These are phyloP conservation scores for Tylochromis polylepis DNA, from an alignment of 2,113 vertebrate species.

Conservation along the genomic window DNA sequence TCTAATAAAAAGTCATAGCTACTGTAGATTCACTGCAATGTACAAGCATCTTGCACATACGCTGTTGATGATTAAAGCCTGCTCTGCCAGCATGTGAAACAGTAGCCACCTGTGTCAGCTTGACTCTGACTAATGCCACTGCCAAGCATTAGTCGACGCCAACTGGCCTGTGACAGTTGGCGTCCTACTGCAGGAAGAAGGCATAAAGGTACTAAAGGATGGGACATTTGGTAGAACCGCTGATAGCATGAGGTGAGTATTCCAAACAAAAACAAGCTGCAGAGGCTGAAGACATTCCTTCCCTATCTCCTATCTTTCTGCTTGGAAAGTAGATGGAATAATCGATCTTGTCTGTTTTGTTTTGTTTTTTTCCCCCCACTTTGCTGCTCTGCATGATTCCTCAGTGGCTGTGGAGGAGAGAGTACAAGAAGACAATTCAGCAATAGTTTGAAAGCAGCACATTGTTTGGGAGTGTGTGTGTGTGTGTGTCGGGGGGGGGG, in stretches of 20 bases:
- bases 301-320: constrained; percentile 28
- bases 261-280: constrained; percentile 31
- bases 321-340: constrained; percentile 7
- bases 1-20: neutral
- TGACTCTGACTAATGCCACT: neutral
- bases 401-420: constrained; percentile 2
- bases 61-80: neutral
- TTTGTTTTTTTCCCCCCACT: neutral
- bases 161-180: constrained; percentile 46
- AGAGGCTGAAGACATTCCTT: neutral
- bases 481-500: too few species aligned
- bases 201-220: constrained; percentile 27
- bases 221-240: neutral
- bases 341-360: constrained; percentile 3
- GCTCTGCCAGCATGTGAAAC: neutral
- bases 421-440: constrained; percentile 62
- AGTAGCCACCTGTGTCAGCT: constrained; percentile 8
- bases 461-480: constrained; percentile 45
- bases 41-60: neutral
- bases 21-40: neutral
- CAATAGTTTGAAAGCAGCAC: constrained; percentile 50
- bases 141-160: constrained; percentile 39
- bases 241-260: neutral
- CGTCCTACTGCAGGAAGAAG: neutral
- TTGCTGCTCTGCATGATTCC: neutral